These are phyloP conservation scores for Nothoprocta pentlandii DNA, from an alignment of 2,113 vertebrate genomes.

Conservation along the genomic window DNA sequence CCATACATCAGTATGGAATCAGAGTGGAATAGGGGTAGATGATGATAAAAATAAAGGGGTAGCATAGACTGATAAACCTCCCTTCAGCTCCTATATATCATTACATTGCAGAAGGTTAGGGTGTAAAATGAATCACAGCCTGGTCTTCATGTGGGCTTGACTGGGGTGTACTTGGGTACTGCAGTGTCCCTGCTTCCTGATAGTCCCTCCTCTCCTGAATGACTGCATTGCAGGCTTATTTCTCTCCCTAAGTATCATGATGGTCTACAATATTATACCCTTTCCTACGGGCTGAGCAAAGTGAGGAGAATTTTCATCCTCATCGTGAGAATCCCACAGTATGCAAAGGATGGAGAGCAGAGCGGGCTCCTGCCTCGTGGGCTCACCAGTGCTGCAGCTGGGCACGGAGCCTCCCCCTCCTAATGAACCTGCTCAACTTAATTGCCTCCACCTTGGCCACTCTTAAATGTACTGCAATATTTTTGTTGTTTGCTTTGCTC, in stretches of 20 bases:
- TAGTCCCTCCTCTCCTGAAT: not conserved
- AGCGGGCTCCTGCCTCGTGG: too few species aligned
- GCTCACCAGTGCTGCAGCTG: too few species aligned
- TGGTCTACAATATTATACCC: not conserved
- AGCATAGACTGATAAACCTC: accelerated
- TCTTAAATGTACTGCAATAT: not conserved
- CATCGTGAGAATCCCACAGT: not conserved
- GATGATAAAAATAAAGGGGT: not conserved
- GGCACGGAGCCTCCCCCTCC: too few species aligned
- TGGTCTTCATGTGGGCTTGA: accelerated
- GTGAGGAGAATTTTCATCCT: not conserved
- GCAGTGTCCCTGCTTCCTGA: not conserved
- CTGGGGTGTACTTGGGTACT: not conserved
- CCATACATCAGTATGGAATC: not conserved
- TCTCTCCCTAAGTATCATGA: not conserved
- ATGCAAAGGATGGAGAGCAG: not conserved
- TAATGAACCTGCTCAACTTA: too few species aligned
- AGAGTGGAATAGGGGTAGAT: not conserved
- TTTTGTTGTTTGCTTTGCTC: not conserved
- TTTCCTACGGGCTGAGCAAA: not conserved
- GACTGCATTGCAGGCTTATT: not conserved
- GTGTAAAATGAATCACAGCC: not conserved
- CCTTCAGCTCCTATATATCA: not conserved
- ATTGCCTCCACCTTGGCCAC: not conserved
- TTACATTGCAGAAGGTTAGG: not conserved